phyloP scores from a whole-genome alignment of 2,888 invertebrate species.

The Celastrina argiolus region DNA sequence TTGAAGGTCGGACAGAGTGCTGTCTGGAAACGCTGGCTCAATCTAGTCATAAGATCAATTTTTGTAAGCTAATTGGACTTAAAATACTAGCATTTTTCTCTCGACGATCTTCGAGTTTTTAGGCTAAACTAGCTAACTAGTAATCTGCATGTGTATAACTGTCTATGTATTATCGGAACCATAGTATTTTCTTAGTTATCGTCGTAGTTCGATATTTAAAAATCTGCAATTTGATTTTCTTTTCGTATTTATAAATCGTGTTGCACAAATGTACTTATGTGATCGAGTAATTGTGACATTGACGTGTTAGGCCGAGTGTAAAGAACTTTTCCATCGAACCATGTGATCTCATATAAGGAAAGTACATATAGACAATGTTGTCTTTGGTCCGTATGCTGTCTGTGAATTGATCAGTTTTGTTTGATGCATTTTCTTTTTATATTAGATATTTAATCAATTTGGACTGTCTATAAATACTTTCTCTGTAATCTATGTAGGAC shows the following conservation, averaged over 20 bases:
- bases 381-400: constrained; percentile 1
- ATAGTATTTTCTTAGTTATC: constrained; percentile 47
- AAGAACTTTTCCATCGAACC: constrained; percentile 55
- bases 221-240: constrained; percentile 55
- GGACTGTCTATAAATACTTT: background rate
- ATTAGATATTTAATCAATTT: background rate
- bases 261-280: constrained; percentile 76
- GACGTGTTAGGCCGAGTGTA: constrained; percentile 46
- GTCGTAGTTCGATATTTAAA: constrained; percentile 48
- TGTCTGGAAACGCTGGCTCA: constrained; percentile 70
- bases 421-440: background rate
- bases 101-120: constrained; percentile 62
- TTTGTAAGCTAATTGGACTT: constrained; percentile 63
- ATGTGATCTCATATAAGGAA: constrained; percentile 67
- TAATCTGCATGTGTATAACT: constrained; percentile 24
- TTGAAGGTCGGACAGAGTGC: constrained; percentile 54
- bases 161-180: constrained; percentile 48
- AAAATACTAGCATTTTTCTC: constrained; percentile 55
- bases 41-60: constrained; percentile 78
- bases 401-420: background rate
- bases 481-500: background rate
- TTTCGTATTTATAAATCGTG: constrained; percentile 63
- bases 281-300: constrained; percentile 49
- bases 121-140: constrained; percentile 54
- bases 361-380: constrained; percentile 31